Conservation (phyloP, 1,140 invertebrate genomes). For the Trypoxylus dichotomus region DNA sequence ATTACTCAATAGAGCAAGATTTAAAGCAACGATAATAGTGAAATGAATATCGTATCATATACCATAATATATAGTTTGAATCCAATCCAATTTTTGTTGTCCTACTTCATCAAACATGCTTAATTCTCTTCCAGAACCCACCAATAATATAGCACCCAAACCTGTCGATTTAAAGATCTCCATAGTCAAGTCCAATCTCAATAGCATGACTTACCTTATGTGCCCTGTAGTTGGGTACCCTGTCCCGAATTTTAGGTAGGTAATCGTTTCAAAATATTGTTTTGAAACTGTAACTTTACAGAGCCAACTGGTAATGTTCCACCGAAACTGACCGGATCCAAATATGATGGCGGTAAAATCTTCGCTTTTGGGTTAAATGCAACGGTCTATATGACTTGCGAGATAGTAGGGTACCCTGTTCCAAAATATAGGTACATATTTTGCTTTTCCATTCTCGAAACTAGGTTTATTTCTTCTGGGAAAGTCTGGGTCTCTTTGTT, state of each 20-base stretch:
- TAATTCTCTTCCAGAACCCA: conserved; percentile 34
- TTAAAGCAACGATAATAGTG: no score
- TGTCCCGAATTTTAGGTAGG: conserved; percentile 30
- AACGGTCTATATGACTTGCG: conserved; percentile 58
- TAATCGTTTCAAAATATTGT: not conserved
- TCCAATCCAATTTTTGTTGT: no score
- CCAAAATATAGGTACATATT: conserved; percentile 59
- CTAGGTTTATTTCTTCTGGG: not conserved
- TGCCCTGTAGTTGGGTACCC: conserved; percentile 61
- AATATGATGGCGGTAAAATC: conserved; percentile 65
- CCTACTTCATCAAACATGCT: not conserved
- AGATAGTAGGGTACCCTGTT: conserved; percentile 61
- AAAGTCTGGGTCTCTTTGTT: not conserved
- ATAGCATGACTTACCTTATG: conserved; percentile 59
- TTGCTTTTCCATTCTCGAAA: not conserved
- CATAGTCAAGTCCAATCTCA: conserved; percentile 49
- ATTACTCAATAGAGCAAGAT: no score
- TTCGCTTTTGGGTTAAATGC: conserved; percentile 35
- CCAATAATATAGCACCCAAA: conserved; percentile 64
- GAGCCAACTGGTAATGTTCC: conserved; percentile 60
- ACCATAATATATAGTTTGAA: no score
- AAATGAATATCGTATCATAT: no score
- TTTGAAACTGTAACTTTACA: not conserved
- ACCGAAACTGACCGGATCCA: conserved; percentile 64
- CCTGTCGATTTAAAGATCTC: conserved; percentile 46